These are phyloP conservation scores for Aphyosemion australe DNA, from an alignment of 2,113 vertebrate species.

Conservation along the genomic window DNA sequence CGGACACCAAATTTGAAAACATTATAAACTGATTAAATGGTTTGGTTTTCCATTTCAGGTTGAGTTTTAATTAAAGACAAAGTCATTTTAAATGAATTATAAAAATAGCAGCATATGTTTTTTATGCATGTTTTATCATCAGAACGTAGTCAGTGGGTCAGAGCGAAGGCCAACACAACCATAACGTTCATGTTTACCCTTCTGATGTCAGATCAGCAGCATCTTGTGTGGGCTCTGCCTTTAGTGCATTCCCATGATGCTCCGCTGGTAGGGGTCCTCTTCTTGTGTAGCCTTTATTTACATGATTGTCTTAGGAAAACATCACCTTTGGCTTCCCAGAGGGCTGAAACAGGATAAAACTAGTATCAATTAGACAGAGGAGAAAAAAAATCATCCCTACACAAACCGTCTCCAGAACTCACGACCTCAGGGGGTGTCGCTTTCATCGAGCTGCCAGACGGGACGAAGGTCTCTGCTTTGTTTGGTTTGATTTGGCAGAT, in stretches of 20 bases:
- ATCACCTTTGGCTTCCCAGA: slow-evolving; percentile 72
- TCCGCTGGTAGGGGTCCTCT: slow-evolving; percentile 61
- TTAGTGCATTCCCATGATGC: slow-evolving; percentile 74
- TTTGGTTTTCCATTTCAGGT: background rate
- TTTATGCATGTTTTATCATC: background rate
- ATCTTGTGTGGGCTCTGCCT: slow-evolving; percentile 75
- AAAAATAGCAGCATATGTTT: background rate
- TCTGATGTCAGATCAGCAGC: slow-evolving; percentile 55
- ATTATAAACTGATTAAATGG: too few relatives aligned
- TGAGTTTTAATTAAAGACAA: background rate
- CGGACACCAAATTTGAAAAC: too few relatives aligned
- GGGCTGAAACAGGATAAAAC: slow-evolving; percentile 65
- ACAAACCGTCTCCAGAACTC: slow-evolving; percentile 52
- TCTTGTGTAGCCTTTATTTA: slow-evolving; percentile 67
- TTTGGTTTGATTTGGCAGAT: slow-evolving; percentile 72
- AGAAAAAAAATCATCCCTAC: slow-evolving; percentile 37
- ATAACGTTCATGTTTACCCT: slow-evolving; percentile 62
- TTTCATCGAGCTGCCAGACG: slow-evolving; percentile 62
- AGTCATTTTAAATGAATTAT: too few relatives aligned
- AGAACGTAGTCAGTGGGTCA: slow-evolving; percentile 24
- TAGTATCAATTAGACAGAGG: slow-evolving; percentile 65
- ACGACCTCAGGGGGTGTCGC: slow-evolving; percentile 33
- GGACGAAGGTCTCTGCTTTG: slow-evolving; percentile 46
- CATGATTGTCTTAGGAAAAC: slow-evolving; percentile 69
- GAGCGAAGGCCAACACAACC: slow-evolving; percentile 37